A percentile compares a stretch with the other conserved stretches of the same genome.
Conservation (phyloP, 2,888 invertebrate species). For the Leucozona laternaria region DNA sequence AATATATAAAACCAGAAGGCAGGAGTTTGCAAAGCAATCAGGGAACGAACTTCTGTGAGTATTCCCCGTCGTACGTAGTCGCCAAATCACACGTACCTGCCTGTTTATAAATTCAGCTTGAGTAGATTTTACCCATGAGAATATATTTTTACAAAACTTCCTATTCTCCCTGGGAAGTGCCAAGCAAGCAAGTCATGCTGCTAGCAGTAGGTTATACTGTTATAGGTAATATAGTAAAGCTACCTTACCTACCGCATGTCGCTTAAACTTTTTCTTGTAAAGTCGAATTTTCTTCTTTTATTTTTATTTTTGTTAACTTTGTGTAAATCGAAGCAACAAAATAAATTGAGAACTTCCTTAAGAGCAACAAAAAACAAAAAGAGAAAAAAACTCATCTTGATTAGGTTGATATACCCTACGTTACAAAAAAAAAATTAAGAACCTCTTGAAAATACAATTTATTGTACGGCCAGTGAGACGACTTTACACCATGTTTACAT, state of each 20-base stretch:
- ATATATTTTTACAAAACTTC: slow-evolving; percentile 27
- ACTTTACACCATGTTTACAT: slow-evolving; percentile 72
- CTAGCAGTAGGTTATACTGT: neutral
- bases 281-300: slow-evolving; percentile 15
- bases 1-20: slow-evolving; percentile 32
- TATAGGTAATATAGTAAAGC: neutral
- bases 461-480: slow-evolving; percentile 27
- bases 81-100: slow-evolving; percentile 74
- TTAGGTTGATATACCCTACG: slow-evolving; percentile 58
- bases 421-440: slow-evolving; percentile 43
- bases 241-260: slow-evolving; percentile 22
- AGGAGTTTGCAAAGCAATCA: slow-evolving; percentile 71
- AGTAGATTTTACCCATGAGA: slow-evolving; percentile 70
- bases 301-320: slow-evolving; percentile 20
- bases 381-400: slow-evolving; percentile 28
- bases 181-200: slow-evolving; percentile 15
- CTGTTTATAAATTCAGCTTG: slow-evolving; percentile 74
- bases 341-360: slow-evolving; percentile 71
- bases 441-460: slow-evolving; percentile 43
- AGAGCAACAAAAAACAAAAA: neutral
- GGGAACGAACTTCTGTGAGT: slow-evolving; percentile 48
- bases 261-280: slow-evolving; percentile 44
- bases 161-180: slow-evolving; percentile 16
- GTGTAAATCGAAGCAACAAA: slow-evolving; percentile 48
- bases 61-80: slow-evolving; percentile 54